Evolutionary conservation across 2,797 vertebrate genomes (phyloP), one percentile per base, ranked within the genome.

Genomic region (Etheostoma nigrum): DNA sequence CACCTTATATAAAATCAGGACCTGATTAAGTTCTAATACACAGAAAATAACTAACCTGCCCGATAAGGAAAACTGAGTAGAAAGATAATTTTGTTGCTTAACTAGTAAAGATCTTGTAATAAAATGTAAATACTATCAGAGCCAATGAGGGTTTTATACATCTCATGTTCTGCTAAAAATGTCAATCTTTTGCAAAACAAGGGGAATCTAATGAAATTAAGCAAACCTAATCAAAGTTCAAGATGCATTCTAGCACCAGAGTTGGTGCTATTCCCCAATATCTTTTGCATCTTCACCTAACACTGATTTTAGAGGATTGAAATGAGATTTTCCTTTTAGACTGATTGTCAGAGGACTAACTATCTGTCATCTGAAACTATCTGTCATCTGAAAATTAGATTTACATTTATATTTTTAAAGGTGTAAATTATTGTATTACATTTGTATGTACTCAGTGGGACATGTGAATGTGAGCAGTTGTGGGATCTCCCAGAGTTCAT

Each of bases 211-310:
- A 16, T 33, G 16, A 21, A 65, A 42, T 30, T 3, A 51, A 45
- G 33, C 5, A 30, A 64, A 67, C 25, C 12, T 25, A 68, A 52
- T 69, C 6, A 58, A 57, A 42, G 15, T 19, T 72, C 14, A 77
- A 21, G 53, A 49, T 52, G 19, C 14, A 58, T 67, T 44, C 49
- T 11, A 42, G 23, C 44, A 60, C 14, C 40, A 67, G 19, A 25
- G 8, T 7, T n/a, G 30, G 1, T 59, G 57, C 23, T 63, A 53
- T 33, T 19, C 60, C 19, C 57, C 16, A 13, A 4, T 8, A 45
- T 67, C 30, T 60, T 60, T 36, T 74, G 36, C 23, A 36, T 15
- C 12, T 45, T 76, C 16, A 67, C 12, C 21, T 30, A 27, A 47
- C 27, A 51, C 27, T 53, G 12, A 76, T 61, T 63, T 81, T 19